phyloP scores from a whole-genome alignment of 1,140 invertebrate genomes.

The Medauroidea extradentata region DNA sequence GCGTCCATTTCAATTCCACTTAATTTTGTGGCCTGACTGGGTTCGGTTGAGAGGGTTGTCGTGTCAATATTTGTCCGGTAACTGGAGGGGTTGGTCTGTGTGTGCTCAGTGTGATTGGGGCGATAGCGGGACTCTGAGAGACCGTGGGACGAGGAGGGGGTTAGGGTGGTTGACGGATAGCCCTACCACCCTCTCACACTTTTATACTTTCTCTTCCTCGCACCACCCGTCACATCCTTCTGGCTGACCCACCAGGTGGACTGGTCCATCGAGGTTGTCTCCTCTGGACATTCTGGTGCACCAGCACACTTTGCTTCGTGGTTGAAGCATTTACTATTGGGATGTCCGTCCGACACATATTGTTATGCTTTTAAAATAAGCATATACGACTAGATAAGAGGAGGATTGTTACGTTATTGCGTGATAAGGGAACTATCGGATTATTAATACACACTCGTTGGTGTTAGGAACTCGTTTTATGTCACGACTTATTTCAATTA shows the following conservation, averaged over 20 bases:
- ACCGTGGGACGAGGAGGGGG: conserved; percentile 1
- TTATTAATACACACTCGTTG: no score
- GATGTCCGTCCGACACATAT: no score
- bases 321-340: no score
- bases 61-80: conserved; percentile 39
- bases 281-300: no score
- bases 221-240: not conserved
- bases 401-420: no score
- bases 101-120: conserved; percentile 15
- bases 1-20: conserved; percentile 46
- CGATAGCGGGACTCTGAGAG: conserved; percentile 1
- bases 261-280: no score
- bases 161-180: not conserved
- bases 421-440: no score
- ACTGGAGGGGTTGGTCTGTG: conserved; percentile 7
- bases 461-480: no score
- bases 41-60: conserved; percentile 19
- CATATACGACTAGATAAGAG: no score
- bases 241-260: not conserved
- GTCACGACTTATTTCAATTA: no score
- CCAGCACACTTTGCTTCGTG: no score
- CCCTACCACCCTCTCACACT: not conserved
- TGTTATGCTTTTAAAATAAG: no score
- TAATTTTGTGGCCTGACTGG: conserved; percentile 42
- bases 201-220: not conserved